These are phyloP conservation scores for Peromyscus aztecus DNA, from an alignment of 2,797 vertebrate genomes.

Conservation along the genomic window DNA sequence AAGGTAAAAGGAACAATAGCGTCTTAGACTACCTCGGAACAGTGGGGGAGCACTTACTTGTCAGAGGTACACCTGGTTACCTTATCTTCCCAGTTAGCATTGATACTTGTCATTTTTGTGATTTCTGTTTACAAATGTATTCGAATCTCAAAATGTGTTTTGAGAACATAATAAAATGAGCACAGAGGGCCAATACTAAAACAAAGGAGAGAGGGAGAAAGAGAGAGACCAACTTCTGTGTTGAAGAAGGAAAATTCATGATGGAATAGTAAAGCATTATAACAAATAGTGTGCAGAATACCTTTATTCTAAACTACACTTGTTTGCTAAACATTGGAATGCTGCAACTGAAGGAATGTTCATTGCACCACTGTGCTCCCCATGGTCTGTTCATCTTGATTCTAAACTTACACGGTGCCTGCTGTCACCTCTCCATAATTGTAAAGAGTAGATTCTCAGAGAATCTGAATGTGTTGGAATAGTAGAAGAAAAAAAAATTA, in stretches of 20 bases:
- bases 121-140: neutral
- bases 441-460: conserved; percentile 18
- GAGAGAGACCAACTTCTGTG: neutral
- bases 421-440: neutral
- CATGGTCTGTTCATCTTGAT: neutral
- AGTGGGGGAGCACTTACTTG: neutral
- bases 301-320: conserved; percentile 2
- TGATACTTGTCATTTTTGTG: neutral
- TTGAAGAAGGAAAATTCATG: conserved; percentile 39
- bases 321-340: conserved; percentile 32
- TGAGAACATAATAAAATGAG: neutral
- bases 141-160: neutral
- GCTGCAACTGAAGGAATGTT: conserved; percentile 17
- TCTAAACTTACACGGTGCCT: neutral
- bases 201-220: neutral
- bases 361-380: neutral
- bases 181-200: neutral
- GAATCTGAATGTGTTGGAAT: conserved; percentile 34
- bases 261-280: neutral
- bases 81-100: neutral
- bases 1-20: neutral
- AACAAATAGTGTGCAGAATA: conserved; percentile 13
- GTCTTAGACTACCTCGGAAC: conserved; percentile 9
- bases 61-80: neutral
- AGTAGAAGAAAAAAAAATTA: neutral